Conservation (phyloP, 2,113 vertebrate species). For the Terrapene triunguis region DNA sequence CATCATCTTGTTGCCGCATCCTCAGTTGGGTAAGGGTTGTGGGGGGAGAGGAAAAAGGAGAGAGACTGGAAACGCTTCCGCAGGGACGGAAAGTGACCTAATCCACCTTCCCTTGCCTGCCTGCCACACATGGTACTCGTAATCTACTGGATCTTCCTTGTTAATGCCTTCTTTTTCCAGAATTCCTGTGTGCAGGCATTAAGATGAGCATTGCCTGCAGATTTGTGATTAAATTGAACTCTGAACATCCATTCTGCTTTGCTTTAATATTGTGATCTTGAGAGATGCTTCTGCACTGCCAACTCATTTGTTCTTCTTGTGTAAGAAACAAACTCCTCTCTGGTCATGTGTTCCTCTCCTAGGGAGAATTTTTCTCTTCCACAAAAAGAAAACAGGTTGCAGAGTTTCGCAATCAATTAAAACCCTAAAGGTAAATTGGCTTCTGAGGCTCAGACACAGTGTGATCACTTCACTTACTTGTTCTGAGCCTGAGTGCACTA, state of each 20-base stretch:
- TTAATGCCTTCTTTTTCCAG: neutral
- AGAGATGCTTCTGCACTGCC: neutral
- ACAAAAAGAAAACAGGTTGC: neutral
- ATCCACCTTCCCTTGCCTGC: neutral
- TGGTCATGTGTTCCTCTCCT: neutral
- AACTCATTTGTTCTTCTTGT: neutral
- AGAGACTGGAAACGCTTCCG: neutral
- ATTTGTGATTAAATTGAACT: neutral
- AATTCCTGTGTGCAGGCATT: neutral
- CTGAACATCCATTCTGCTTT: neutral
- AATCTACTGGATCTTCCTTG: neutral
- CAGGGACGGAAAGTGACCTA: slow-evolving; percentile 70
- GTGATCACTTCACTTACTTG: rapidly evolving
- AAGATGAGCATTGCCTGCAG: neutral
- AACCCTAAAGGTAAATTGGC: neutral
- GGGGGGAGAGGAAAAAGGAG: slow-evolving; percentile 31
- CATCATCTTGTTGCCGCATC: slow-evolving; percentile 85
- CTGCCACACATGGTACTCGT: neutral
- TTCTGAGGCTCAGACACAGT: neutral
- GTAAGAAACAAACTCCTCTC: neutral
- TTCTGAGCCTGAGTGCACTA: neutral
- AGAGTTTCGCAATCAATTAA: neutral
- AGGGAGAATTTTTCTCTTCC: neutral
- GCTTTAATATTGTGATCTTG: neutral
- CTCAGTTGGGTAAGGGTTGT: slow-evolving; percentile 64